phyloP scores from a whole-genome alignment of 1,140 invertebrate genomes.

The Platorchestia sp. region DNA sequence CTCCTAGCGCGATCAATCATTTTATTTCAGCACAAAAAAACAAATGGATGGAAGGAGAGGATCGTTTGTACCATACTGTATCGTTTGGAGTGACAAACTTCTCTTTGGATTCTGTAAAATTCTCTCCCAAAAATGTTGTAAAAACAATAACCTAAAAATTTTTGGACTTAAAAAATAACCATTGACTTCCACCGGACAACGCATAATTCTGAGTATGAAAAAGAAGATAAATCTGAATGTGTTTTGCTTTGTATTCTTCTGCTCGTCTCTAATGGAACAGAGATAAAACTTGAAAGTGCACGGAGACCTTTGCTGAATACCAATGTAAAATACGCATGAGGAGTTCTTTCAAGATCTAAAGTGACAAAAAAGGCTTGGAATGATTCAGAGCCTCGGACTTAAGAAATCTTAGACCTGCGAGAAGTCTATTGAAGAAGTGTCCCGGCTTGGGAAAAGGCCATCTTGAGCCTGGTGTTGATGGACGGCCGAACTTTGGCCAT shows the following conservation, averaged over 20 bases:
- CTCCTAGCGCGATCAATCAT: too few species aligned
- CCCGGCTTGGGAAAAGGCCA: neutral
- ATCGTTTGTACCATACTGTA: too few species aligned
- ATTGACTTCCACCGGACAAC: too few species aligned
- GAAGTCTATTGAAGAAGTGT: neutral
- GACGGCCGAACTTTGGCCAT: neutral
- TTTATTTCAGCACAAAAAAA: too few species aligned
- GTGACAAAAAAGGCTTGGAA: neutral
- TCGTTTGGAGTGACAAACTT: too few species aligned
- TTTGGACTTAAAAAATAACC: too few species aligned
- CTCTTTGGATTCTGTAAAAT: too few species aligned
- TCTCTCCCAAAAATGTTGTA: too few species aligned
- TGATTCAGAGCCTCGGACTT: neutral
- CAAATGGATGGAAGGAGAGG: too few species aligned
- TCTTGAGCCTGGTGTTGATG: neutral
- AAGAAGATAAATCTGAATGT: neutral
- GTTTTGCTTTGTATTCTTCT: neutral
- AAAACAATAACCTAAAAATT: too few species aligned
- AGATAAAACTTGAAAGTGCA: too few species aligned
- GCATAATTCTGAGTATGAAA: neutral
- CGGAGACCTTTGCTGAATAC: neutral
- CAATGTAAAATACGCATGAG: neutral
- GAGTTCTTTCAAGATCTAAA: neutral
- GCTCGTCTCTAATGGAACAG: too few species aligned
- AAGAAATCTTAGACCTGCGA: neutral